Evolutionary conservation across 1,140 invertebrate species (phyloP), one percentile per base, ranked within the genome.

Genomic region (Eciton burchellii): DNA sequence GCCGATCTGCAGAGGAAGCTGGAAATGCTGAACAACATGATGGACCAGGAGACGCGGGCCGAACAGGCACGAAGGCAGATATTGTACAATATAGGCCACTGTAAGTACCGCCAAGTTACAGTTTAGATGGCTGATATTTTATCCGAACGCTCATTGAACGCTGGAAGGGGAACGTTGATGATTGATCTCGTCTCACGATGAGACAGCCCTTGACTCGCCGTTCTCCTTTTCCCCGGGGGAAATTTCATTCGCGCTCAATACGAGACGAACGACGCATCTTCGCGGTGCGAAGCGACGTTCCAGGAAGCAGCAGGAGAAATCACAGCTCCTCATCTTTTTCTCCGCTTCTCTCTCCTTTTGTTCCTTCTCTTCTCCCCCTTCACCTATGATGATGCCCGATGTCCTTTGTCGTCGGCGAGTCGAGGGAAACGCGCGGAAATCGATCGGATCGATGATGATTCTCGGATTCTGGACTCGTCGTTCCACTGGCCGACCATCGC

Each of bases 1-100:
- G 96, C 96, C 41, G 98, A 99, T 92, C 95, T 99, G 86, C 98
- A 99, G 93, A 95, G 97, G 90, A 99, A 99, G 94, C 94, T 99
- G 88, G 98, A 99, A 93, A 95, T 97, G 92, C 95, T 99, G 90
- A 99, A 99, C 95, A 97, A 96, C 90, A 97, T 97, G 86, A 96
- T 98, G 94, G 97, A 98, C 92, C 96, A 97, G 91, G 97, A 97
- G 93, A 95, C 96, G 49, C 91, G 95, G 81, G 94, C 94, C 14
- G 95, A 96, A 89, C 96, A 96, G 85, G 95, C 94, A 66, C 93
- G 95, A 82, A 93, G 95, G 84, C 95, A 96, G 89, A 95, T 96
- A 91, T 95, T 96, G 85, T 96, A 96, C 91, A 95, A 95, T 91
- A 93, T 94, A 84, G 95, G 95, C 84, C 95, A 96, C 91, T 96